Conservation (phyloP, 1,140 invertebrate species). For the Dinoponera quadriceps region DNA sequence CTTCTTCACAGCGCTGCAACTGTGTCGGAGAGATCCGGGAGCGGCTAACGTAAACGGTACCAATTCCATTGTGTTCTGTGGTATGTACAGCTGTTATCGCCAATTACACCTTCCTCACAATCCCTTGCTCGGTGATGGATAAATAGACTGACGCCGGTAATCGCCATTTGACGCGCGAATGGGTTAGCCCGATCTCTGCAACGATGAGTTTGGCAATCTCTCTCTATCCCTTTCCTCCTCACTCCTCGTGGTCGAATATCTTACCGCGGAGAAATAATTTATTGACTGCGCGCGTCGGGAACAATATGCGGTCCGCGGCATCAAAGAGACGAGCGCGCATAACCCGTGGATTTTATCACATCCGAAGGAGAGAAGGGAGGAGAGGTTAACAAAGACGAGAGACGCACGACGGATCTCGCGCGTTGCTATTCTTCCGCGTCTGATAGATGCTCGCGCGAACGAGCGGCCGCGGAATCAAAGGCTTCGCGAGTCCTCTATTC, state of each 20-base stretch:
- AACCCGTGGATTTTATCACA: conserved; percentile 36
- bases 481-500: conserved; percentile 46
- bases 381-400: conserved; percentile 52
- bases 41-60: background rate
- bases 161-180: background rate
- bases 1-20: conserved; percentile 8
- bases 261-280: conserved; percentile 24
- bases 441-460: conserved; percentile 40
- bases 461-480: conserved; percentile 46
- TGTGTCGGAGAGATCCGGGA: too few species aligned
- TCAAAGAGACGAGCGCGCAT: conserved; percentile 3
- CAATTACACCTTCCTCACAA: background rate
- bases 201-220: background rate
- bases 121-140: background rate
- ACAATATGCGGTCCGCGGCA: conserved; percentile 24
- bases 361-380: too few species aligned
- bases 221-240: too few species aligned
- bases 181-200: background rate
- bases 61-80: conserved; percentile 7
- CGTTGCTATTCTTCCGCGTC: conserved; percentile 54
- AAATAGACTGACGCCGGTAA: conserved; percentile 8
- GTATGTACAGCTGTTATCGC: background rate
- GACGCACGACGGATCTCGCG: conserved; percentile 26
- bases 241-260: background rate
- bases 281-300: conserved; percentile 19